Base-by-base conservation (phyloP, 2,888 invertebrate genomes). In the Zhuqinia jingwanae region DNA sequence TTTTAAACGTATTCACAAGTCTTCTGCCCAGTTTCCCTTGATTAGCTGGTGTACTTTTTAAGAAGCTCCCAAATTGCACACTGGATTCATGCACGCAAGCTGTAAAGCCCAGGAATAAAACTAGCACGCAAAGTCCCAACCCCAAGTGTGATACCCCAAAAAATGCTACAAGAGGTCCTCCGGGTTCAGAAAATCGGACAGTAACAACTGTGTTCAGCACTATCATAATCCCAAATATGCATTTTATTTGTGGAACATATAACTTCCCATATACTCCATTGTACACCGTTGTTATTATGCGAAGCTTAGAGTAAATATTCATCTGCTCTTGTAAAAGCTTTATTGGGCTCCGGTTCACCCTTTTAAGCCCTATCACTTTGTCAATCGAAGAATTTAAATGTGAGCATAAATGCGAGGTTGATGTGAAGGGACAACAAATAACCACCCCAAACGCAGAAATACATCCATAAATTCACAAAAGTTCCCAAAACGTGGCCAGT, bases 11-110 rank as follows among this genome's bases (percentile, higher is more conserved):
- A 13, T 13, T 36, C 8, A 36, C 56, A 1, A 77, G 1, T 20
- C 42, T 10, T 2, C 77, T 1, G n/a, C n/a, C n/a, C n/a, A n/a
- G n/a, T n/a, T n/a, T n/a, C n/a, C n/a, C n/a, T n/a, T n/a, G n/a
- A n/a, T n/a, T n/a, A n/a, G n/a, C n/a, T n/a, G n/a, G n/a, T n/a
- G n/a, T n/a, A 6, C n/a, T 22, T 36, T 17, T 30, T n/a, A 70
- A 20, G 47, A 17, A 47, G 5, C 22, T 45, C 11, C 47, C 13
- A 1, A 70, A 22, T 22, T 22, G 45, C 8, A 20, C 20, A 70
- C 70, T 70, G 25, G 15, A 20, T 11, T 70, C 70, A 22, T 70
- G n/a, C 8, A 70, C 47, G 47, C 45, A 47, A 3, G 70, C 45
- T 20, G 20, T 70, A 22, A 70, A 70, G 0, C 6, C 42, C 1